Evolutionary conservation across 2,888 invertebrate species (phyloP), one percentile per base, ranked within the genome.

Genomic region (Pheosia tremula): DNA sequence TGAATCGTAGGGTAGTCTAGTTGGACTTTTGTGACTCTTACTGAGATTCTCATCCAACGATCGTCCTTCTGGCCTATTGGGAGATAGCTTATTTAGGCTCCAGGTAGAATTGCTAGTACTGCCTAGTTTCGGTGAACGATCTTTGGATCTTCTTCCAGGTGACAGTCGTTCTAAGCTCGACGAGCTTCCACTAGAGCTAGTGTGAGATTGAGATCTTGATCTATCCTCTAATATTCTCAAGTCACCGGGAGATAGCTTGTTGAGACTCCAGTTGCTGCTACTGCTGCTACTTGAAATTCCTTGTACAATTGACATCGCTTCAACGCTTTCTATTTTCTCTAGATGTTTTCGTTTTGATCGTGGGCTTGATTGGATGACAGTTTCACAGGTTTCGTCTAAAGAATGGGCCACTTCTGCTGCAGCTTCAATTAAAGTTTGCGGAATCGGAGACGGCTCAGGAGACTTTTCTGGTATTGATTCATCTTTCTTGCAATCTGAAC

Each of bases 371-470:
- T 95, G 95, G 61, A 96, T 95, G 0, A 95, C 95, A 45, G 95
- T 94, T 79, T 95, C 96, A 36, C 96, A 96, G 0, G 96, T 95
- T 78, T 95, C 95, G 75, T 96, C 96, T 56, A 96, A 80, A 1
- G 95, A 95, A 72, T 94, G 95, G 1, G 96, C 96, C 0, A 95
- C 95, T 56, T 96, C 96, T 0, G 95, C 96, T 0, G 94, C 96
- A 1, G 96, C 96, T 81, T 96, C 96, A 57, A 96, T 83, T 13
- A 96, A 84, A 68, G 86, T 95, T 77, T 93, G 91, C 0, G 94
- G 81, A 45, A 78, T 81, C 49, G 83, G 88, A 11, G 91, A 83
- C 4, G 82, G 74, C 1, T 87, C 70, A 52, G 78, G 78, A 38
- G 81, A 75, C 72, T 86, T 85, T 39, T 86, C 85, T 49, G 69